Percentiles rank a stretch among this genome's conserved stretches.
Evolutionary conservation across 2,113 vertebrate genomes (phyloP).

Genomic region (Hippopotamus amphibius): DNA sequence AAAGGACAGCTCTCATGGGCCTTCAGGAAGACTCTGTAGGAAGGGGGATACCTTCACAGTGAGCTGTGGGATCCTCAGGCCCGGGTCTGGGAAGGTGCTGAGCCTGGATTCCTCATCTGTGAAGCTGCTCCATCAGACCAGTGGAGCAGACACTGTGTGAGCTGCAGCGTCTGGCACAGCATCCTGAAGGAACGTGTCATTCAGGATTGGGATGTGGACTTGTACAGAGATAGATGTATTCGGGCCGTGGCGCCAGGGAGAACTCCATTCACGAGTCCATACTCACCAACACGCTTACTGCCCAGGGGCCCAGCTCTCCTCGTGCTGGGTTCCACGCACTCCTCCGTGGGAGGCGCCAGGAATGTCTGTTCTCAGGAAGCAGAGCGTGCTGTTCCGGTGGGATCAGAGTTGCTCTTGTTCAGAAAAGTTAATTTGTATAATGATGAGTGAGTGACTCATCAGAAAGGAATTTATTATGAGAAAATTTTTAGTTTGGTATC

Average conservation of each 20-base stretch:
- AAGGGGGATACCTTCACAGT: background rate
- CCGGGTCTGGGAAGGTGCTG: background rate
- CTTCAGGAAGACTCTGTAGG: background rate
- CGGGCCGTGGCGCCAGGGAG: background rate
- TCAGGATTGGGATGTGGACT: background rate
- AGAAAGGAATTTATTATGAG: background rate
- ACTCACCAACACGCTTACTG: background rate
- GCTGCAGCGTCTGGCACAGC: background rate
- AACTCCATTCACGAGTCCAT: background rate
- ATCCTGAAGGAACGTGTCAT: background rate
- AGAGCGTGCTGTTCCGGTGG: fast-evolving
- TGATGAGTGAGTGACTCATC: background rate
- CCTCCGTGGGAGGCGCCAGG: fast-evolving
- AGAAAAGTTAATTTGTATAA: background rate
- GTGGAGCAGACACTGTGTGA: background rate
- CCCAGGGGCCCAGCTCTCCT: background rate
- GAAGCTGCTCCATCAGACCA: background rate
- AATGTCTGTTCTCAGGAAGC: no score
- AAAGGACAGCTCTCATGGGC: background rate
- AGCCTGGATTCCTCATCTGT: background rate
- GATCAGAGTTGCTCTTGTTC: no score
- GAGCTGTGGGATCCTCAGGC: background rate
- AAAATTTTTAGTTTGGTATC: background rate
- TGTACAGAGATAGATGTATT: background rate
- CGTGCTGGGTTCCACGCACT: background rate